A percentile compares a stretch with the other conserved stretches of the same genome.
These are phyloP conservation scores for Alligator sinensis DNA, from an alignment of 2,113 vertebrate species.

Conservation along the genomic window DNA sequence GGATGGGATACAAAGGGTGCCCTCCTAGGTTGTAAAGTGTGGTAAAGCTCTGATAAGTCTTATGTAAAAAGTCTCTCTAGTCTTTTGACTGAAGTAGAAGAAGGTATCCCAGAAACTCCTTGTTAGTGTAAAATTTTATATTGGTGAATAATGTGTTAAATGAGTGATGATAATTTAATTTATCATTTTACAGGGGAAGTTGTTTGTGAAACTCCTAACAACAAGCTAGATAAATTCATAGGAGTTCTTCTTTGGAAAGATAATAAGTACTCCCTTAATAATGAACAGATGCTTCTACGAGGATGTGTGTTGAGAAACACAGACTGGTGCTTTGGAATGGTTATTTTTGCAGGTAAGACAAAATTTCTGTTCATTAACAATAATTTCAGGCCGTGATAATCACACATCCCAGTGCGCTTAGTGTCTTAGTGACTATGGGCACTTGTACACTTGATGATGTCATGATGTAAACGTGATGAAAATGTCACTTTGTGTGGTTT, in stretches of 20 bases:
- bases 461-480: too few species aligned
- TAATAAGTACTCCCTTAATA: conserved; percentile 77
- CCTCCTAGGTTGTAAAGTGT: not conserved
- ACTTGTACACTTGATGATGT: too few species aligned
- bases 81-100: not conserved
- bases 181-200: conserved; percentile 73
- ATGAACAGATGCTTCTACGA: conserved; percentile 80
- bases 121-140: not conserved
- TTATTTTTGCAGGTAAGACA: conserved; percentile 81
- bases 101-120: not conserved
- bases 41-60: not conserved
- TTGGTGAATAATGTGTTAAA: not conserved
- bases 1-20: not conserved
- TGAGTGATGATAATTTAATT: not conserved
- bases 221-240: conserved; percentile 79
- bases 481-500: too few species aligned
- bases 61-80: not conserved
- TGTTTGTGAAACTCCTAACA: conserved; percentile 81
- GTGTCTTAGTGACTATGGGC: not conserved
- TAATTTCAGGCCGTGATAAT: not conserved
- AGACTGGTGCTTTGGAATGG: conserved; percentile 83
- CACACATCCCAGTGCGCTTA: not conserved
- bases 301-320: conserved; percentile 84
- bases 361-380: not conserved
- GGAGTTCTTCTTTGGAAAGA: conserved; percentile 79